Evolutionary conservation across 2,888 invertebrate genomes (phyloP).

Genomic region (Pollenia angustigena): DNA sequence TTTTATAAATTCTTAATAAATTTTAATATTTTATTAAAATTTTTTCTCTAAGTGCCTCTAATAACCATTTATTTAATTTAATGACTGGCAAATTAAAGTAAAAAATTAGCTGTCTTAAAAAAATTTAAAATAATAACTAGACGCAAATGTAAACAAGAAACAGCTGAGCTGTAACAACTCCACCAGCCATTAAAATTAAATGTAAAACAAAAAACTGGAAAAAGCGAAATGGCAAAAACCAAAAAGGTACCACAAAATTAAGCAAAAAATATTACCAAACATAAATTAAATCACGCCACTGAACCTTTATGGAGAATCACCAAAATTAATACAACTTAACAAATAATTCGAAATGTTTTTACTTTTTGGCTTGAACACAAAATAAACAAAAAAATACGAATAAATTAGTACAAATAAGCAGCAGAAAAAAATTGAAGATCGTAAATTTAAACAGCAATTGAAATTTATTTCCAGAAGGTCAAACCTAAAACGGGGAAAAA

Average conservation of each 20-base stretch:
- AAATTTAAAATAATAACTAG: constrained; percentile 9
- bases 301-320: constrained; percentile 25
- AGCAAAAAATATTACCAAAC: constrained; percentile 51
- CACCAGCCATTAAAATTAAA: constrained; percentile 13
- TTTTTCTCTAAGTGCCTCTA: constrained; percentile 36
- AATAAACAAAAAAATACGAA: constrained; percentile 40
- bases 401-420: constrained; percentile 45
- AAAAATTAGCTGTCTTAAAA: constrained; percentile 33
- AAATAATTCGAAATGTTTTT: constrained; percentile 18
- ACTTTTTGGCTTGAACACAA: constrained; percentile 11
- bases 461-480: constrained; percentile 7
- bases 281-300: constrained; percentile 52
- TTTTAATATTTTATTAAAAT: not conserved
- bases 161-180: constrained; percentile 69
- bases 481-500: not conserved
- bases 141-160: constrained; percentile 66
- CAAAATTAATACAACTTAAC: not conserved
- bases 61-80: constrained; percentile 19
- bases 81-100: constrained; percentile 39
- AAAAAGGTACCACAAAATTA: constrained; percentile 42
- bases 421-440: not conserved
- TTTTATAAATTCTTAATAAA: too few relatives aligned
- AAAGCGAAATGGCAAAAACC: constrained; percentile 14
- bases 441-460: constrained; percentile 38
- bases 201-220: constrained; percentile 2